A percentile compares a stretch with the other conserved stretches of the same genome.
Evolutionary conservation across 2,113 vertebrate species (phyloP).

Genomic region (Gavia stellata): DNA sequence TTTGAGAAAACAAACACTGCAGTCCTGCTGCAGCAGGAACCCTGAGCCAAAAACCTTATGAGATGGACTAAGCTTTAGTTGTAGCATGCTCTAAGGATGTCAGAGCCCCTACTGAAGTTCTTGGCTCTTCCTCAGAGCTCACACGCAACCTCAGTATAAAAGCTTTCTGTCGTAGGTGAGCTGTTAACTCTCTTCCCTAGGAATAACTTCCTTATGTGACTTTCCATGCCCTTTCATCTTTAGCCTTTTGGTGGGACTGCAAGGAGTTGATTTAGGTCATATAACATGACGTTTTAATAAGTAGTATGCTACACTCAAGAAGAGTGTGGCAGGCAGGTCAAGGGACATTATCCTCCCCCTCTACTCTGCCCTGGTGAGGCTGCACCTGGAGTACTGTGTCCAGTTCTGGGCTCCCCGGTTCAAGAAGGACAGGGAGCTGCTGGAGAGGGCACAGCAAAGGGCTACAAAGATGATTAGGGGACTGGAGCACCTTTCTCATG

Average conservation of each 20-base stretch:
- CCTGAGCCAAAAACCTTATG: background rate
- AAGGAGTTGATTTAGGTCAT: background rate
- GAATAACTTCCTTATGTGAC: background rate
- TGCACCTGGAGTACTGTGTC: too few relatives aligned
- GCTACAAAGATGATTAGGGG: too few relatives aligned
- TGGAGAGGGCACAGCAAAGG: too few relatives aligned
- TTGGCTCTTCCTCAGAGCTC: background rate
- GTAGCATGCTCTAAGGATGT: background rate
- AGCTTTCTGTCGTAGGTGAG: background rate
- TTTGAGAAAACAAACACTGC: background rate
- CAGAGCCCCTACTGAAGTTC: background rate
- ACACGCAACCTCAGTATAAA: background rate
- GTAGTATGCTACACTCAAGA: background rate
- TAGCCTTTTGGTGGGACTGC: background rate
- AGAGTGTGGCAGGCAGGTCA: too few relatives aligned
- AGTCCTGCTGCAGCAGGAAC: background rate
- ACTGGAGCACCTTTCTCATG: too few relatives aligned
- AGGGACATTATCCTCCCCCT: too few relatives aligned
- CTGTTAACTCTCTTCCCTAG: background rate
- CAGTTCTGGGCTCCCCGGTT: too few relatives aligned
- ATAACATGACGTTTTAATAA: background rate
- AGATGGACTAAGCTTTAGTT: background rate
- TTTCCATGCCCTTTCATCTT: background rate
- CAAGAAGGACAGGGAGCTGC: too few relatives aligned
- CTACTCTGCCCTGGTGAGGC: too few relatives aligned